phyloP scores from a whole-genome alignment of 2,113 vertebrate genomes.

The western clawed frog (Xenopus tropicalis) region DNA sequence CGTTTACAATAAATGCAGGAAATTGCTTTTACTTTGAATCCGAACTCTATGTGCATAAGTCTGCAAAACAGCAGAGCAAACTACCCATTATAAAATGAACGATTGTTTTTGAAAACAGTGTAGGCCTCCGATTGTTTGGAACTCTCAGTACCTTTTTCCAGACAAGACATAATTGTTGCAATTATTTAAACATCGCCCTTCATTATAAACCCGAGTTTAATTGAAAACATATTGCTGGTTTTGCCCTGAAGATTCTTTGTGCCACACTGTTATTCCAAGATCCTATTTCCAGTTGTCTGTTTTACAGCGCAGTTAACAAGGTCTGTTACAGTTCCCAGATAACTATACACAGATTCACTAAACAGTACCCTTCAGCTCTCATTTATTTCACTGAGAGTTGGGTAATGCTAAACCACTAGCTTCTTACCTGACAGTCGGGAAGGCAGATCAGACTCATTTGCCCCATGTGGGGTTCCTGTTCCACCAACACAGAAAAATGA shows the following conservation, averaged over 20 bases:
- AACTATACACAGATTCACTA: too few species aligned
- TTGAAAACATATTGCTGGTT: slow-evolving; percentile 5
- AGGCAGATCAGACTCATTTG: too few species aligned
- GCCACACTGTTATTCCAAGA: background rate
- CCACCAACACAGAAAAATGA: too few species aligned
- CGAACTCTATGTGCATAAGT: background rate
- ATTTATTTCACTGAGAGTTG: too few species aligned
- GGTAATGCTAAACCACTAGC: too few species aligned
- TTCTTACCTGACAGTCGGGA: too few species aligned
- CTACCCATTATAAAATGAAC: background rate
- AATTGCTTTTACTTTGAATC: background rate
- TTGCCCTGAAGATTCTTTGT: background rate
- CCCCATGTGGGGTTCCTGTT: too few species aligned
- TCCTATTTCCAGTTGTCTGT: slow-evolving; percentile 2
- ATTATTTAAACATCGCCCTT: background rate
- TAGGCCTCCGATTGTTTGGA: too few species aligned
- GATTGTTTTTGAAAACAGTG: background rate
- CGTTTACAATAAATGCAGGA: background rate
- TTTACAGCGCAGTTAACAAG: background rate
- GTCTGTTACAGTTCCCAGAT: too few species aligned
- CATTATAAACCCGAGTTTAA: background rate
- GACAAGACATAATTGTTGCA: slow-evolving; percentile 14
- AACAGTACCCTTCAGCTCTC: too few species aligned
- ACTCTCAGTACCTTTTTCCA: slow-evolving; percentile 4
- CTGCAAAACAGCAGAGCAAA: background rate